Evolutionary conservation across 1,140 invertebrate genomes (phyloP).

Genomic region (Hyles euphorbiae): DNA sequence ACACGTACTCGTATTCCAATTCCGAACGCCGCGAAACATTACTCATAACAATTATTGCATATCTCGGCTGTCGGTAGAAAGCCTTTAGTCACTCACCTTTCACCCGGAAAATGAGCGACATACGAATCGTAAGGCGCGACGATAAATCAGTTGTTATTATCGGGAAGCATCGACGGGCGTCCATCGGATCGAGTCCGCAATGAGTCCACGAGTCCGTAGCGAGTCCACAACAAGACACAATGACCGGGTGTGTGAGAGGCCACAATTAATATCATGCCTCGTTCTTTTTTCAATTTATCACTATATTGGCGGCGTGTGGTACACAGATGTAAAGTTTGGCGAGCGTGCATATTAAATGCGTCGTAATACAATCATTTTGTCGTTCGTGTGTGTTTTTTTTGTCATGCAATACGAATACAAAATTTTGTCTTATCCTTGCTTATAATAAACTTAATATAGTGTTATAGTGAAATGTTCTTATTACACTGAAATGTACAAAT

Average conservation of each 20-base stretch:
- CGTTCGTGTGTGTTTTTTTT: no score
- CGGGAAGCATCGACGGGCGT: constrained; percentile 5
- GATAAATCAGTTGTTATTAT: constrained; percentile 35
- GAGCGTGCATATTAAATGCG: constrained; percentile 16
- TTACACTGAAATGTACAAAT: no score
- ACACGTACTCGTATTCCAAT: no score
- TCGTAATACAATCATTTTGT: no score
- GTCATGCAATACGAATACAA: no score
- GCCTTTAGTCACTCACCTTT: neutral
- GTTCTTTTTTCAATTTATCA: constrained; percentile 35
- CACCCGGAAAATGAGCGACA: constrained; percentile 21
- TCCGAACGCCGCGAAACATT: no score
- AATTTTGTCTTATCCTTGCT: no score
- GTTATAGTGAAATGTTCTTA: no score
- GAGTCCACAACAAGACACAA: constrained; percentile 25
- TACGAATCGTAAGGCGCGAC: constrained; percentile 5
- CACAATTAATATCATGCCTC: constrained; percentile 33
- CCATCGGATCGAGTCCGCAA: constrained; percentile 20
- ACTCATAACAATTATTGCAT: no score
- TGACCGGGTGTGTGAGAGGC: constrained; percentile 19
- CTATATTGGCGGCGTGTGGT: constrained; percentile 22
- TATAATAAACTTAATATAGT: no score
- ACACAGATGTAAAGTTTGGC: neutral
- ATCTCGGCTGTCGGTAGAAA: neutral
- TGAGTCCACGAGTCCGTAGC: constrained; percentile 19